These are phyloP conservation scores for Albula glossodonta DNA, from an alignment of 2,113 vertebrate species.

Conservation along the genomic window DNA sequence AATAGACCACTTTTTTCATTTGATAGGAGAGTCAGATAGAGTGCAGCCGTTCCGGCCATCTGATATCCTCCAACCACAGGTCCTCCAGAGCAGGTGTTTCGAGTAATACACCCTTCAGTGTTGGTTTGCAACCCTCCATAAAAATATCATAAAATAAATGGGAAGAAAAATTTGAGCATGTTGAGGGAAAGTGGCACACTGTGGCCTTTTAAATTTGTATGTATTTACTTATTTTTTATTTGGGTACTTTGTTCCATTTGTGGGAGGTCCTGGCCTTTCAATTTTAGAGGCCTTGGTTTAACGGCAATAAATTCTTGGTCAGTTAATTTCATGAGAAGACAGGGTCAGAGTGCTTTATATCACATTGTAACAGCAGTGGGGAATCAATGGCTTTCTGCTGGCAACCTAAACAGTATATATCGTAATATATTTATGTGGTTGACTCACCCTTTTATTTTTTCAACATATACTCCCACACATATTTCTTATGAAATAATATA, in stretches of 20 bases:
- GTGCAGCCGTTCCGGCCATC: not conserved
- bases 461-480: not conserved
- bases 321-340: not conserved
- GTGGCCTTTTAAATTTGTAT: not conserved
- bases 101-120: not conserved
- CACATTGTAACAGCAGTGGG: not conserved
- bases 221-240: not conserved
- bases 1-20: slow-evolving; percentile 3
- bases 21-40: not conserved
- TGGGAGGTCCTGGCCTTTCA: not conserved
- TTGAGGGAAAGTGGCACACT: not conserved
- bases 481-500: too few relatives aligned
- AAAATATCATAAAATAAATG: not conserved
- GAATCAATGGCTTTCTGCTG: not conserved
- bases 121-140: not conserved
- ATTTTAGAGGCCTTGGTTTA: not conserved
- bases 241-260: not conserved
- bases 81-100: not conserved
- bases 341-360: not conserved
- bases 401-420: not conserved
- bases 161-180: not conserved
- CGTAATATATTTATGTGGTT: not conserved
- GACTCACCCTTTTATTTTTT: not conserved
- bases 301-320: not conserved
- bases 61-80: not conserved